These are phyloP conservation scores for Ophioderma brevispina DNA, from an alignment of 35 echinoderm and acorn worm species.

Conservation along the genomic window DNA sequence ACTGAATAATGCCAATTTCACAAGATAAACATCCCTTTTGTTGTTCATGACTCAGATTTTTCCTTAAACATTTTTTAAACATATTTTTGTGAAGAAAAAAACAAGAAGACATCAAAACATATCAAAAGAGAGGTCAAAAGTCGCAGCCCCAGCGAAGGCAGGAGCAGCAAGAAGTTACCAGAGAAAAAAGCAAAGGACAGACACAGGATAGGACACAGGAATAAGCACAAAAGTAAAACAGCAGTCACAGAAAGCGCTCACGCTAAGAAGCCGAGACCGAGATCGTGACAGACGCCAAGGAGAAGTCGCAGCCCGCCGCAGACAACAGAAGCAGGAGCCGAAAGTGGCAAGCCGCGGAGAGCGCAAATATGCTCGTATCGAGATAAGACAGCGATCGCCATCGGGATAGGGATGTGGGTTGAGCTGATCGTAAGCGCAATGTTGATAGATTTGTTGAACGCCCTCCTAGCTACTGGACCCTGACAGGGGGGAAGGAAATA, in stretches of 20 bases:
- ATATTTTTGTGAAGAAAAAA: background rate
- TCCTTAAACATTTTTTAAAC: background rate
- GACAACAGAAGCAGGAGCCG: constrained; percentile 38
- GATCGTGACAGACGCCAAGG: constrained; percentile 7
- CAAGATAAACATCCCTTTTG: too few relatives aligned
- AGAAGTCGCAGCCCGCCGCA: constrained; percentile 30
- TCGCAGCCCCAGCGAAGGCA: constrained; percentile 65
- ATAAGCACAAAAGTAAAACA: too few relatives aligned
- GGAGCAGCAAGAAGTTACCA: too few relatives aligned
- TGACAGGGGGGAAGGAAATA: constrained; percentile 67
- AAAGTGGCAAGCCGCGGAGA: constrained; percentile 37
- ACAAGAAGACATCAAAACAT: constrained; percentile 28
- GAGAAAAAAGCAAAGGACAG: constrained; percentile 65
- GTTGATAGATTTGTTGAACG: constrained; percentile 82
- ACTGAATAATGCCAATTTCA: too few relatives aligned
- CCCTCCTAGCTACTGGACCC: constrained; percentile 82
- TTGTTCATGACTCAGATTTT: too few relatives aligned
- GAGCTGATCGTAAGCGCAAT: constrained; percentile 31
- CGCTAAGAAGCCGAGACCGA: background rate
- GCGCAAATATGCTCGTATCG: constrained; percentile 4
- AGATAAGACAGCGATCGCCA: constrained; percentile 12
- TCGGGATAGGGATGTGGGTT: constrained; percentile 43
- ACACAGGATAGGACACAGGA: constrained; percentile 56
- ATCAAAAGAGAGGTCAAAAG: constrained; percentile 14
- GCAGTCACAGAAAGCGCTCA: constrained; percentile 2